A percentile compares a stretch with the other conserved stretches of the same genome.
Conservation (phyloP, 2,888 invertebrate species). For the Acanthopleura granulata region DNA sequence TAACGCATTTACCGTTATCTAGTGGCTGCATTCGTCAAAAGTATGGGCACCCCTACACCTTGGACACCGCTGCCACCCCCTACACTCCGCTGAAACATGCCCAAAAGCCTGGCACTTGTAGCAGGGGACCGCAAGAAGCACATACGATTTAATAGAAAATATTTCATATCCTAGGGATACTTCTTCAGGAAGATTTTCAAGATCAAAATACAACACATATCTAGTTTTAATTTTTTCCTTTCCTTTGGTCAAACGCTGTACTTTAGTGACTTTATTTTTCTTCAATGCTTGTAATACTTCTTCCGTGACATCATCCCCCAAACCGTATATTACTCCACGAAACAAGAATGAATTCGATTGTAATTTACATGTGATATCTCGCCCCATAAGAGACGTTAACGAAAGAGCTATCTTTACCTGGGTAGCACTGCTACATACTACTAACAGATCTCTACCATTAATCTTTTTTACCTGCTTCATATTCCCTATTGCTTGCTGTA, state of each 20-base stretch:
- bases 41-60: not conserved
- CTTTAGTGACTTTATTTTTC: not conserved
- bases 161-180: not conserved
- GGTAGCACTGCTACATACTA: not conserved
- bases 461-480: not conserved
- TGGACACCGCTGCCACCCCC: not conserved
- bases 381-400: not conserved
- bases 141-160: not conserved
- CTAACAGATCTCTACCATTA: not conserved
- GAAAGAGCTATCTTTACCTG: not conserved
- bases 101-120: not conserved
- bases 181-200: not conserved
- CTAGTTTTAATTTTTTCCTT: not conserved
- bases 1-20: not conserved
- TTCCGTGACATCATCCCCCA: not conserved
- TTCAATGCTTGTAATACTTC: not conserved
- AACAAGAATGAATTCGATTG: not conserved
- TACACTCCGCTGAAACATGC: constrained; percentile 4
- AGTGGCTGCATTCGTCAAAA: not conserved
- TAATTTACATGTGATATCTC: not conserved
- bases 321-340: not conserved
- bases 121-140: not conserved
- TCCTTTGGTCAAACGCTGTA: not conserved
- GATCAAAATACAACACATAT: not conserved
- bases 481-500: not conserved